Evolutionary conservation across 2,888 invertebrate species (phyloP).

Genomic region (Geotrupes spiniger): DNA sequence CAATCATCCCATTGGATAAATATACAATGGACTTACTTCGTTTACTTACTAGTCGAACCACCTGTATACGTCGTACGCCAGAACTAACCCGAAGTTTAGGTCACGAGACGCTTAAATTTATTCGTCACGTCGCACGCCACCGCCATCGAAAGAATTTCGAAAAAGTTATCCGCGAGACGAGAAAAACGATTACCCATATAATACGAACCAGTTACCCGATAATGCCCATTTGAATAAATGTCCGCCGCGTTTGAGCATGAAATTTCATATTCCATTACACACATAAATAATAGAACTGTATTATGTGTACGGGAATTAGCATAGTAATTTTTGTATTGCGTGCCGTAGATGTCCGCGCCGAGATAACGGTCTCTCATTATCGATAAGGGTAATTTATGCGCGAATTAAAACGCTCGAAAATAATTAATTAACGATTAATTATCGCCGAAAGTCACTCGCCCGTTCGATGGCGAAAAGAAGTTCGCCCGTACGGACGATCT

Average conservation of each 20-base stretch:
- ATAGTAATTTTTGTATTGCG: constrained; percentile 9
- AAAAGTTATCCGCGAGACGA: too few species aligned
- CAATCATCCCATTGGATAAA: too few species aligned
- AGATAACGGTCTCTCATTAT: background rate
- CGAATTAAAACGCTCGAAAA: background rate
- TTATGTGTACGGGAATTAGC: background rate
- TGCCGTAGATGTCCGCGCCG: constrained; percentile 1
- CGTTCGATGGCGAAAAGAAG: too few species aligned
- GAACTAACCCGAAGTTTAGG: too few species aligned
- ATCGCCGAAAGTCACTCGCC: background rate
- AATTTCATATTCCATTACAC: background rate
- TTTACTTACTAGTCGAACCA: too few species aligned
- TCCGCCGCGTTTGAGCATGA: background rate
- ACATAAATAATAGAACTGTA: background rate
- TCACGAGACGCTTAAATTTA: too few species aligned
- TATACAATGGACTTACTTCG: too few species aligned
- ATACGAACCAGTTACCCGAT: constrained; percentile 2
- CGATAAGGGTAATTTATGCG: constrained; percentile 4
- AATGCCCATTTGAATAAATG: background rate
- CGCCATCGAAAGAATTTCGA: too few species aligned
- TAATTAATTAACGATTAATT: constrained; percentile 4
- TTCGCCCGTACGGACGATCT: too few species aligned
- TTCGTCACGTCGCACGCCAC: too few species aligned
- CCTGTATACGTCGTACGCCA: too few species aligned
- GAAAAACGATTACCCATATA: too few species aligned